phyloP scores from a whole-genome alignment of 2,888 invertebrate genomes.

The Trachelus troglodyta region DNA sequence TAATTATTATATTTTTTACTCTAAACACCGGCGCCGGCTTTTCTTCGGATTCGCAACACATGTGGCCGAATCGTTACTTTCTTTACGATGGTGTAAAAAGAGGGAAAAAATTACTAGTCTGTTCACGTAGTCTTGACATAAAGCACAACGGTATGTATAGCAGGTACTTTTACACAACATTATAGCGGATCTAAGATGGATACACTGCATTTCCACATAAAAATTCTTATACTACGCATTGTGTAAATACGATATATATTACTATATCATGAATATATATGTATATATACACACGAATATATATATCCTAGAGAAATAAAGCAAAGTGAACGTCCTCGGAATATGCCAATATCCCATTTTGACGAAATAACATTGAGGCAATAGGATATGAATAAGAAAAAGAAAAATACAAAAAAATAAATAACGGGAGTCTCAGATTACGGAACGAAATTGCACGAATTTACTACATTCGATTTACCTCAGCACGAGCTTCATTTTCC shows the following conservation, averaged over 20 bases:
- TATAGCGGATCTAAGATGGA: not conserved
- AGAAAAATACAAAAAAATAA: not conserved
- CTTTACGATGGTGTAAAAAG: conserved; percentile 51
- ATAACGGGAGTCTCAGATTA: not conserved
- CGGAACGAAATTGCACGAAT: not conserved
- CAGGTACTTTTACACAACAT: not conserved
- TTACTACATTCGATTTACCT: not conserved
- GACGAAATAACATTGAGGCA: not conserved
- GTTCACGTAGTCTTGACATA: conserved; percentile 48
- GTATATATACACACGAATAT: not conserved
- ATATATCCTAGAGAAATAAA: not conserved
- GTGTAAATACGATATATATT: not conserved
- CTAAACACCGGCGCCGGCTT: not conserved
- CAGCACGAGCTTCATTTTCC: not conserved
- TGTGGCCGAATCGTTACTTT: conserved; percentile 27
- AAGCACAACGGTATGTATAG: conserved; percentile 23
- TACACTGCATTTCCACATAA: not conserved
- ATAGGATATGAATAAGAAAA: not conserved
- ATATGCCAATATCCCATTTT: not conserved
- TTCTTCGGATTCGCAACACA: not conserved
- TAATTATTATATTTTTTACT: not conserved
- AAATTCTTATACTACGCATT: not conserved
- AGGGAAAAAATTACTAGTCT: conserved; percentile 49
- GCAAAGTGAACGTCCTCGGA: not conserved
- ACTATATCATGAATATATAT: not conserved